These are phyloP conservation scores for Trachymyrmex cornetzi DNA, from an alignment of 1,140 invertebrate species.

Conservation along the genomic window DNA sequence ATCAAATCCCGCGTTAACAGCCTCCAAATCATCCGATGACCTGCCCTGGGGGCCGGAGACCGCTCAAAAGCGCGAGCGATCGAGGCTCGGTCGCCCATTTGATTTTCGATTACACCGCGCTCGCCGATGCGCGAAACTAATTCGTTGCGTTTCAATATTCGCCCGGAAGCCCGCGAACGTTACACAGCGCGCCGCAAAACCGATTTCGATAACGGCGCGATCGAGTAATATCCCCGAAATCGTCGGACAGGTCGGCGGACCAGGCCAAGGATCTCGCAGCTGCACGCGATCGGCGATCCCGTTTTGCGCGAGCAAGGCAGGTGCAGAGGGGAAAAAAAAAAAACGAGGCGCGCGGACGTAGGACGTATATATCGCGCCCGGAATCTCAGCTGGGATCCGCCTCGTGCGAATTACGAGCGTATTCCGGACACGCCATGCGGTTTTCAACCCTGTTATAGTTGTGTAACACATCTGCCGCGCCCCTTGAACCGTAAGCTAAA, in stretches of 20 bases:
- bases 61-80: conserved; percentile 48
- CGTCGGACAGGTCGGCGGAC: background rate
- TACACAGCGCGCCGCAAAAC: conserved; percentile 56
- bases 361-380: conserved; percentile 30
- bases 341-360: background rate
- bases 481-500: conserved; percentile 50
- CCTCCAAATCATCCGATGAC: conserved; percentile 64
- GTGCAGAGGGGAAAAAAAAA: background rate
- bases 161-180: conserved; percentile 64
- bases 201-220: conserved; percentile 66
- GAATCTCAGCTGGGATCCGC: conserved; percentile 54
- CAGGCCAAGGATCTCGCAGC: conserved; percentile 18
- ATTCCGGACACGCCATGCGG: conserved; percentile 68
- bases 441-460: conserved; percentile 74
- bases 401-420: conserved; percentile 56
- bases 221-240: conserved; percentile 53
- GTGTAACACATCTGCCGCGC: conserved; percentile 67
- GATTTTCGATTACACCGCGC: conserved; percentile 66
- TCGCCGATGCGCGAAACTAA: conserved; percentile 63
- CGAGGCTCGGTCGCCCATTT: conserved; percentile 64
- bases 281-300: conserved; percentile 25
- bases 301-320: background rate
- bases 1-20: conserved; percentile 62
- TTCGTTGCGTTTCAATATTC: conserved; percentile 73
- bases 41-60: conserved; percentile 5